Percentiles rank a stretch among this genome's conserved stretches.
Conservation (phyloP, 2,797 vertebrate species). For the Graptemys geographica region DNA sequence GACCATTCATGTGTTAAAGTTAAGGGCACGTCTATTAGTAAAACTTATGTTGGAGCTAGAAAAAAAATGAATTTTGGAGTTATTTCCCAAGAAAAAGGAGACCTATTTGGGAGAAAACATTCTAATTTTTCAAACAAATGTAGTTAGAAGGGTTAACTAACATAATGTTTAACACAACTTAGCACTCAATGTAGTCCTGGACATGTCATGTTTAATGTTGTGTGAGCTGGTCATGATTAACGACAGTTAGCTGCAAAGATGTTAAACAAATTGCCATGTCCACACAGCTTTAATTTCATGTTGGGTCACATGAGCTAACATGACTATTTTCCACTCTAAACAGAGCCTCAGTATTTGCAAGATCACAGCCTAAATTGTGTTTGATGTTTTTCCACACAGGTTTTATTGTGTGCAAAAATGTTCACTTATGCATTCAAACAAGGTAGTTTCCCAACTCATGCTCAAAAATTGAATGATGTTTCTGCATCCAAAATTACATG, state of each 20-base stretch:
- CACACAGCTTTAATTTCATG: not conserved
- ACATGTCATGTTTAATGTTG: not conserved
- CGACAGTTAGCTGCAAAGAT: not conserved
- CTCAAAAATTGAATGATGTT: not conserved
- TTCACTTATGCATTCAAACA: not conserved
- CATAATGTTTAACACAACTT: not conserved
- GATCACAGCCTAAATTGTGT: not conserved
- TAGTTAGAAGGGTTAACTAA: not conserved
- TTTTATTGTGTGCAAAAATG: not conserved
- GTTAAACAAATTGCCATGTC: not conserved
- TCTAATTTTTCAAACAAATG: not conserved
- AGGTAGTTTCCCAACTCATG: not conserved
- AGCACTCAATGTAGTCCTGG: not conserved
- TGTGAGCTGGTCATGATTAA: not conserved
- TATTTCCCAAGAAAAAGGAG: not conserved
- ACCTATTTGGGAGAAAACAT: not conserved
- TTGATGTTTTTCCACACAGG: not conserved
- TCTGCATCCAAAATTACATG: not conserved
- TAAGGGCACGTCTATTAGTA: not conserved
- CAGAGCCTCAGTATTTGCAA: not conserved
- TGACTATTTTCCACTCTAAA: not conserved
- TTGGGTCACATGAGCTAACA: not conserved
- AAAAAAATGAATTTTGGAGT: not conserved
- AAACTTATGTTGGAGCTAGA: fast-evolving
- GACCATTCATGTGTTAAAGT: not conserved